Evolutionary conservation across 2,888 invertebrate genomes (phyloP).

Genomic region (Autographa gamma): DNA sequence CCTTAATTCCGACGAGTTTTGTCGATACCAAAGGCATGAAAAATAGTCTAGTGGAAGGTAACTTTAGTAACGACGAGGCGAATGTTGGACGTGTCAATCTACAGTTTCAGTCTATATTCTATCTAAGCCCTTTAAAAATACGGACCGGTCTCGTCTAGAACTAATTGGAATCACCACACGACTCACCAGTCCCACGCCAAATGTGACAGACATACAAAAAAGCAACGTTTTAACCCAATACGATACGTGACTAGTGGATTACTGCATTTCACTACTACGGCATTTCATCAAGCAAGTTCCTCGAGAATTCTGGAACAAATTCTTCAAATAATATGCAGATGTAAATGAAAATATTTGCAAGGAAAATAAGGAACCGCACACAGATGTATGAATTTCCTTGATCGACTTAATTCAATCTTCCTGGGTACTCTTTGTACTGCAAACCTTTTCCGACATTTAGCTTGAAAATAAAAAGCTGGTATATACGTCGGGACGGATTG

Average conservation of each 20-base stretch:
- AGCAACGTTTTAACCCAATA: conserved; percentile 11
- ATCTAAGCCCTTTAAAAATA: not conserved
- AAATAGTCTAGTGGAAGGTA: not conserved
- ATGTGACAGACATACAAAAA: conserved; percentile 6
- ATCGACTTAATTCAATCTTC: conserved; percentile 57
- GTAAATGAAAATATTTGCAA: conserved; percentile 59
- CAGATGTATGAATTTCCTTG: conserved; percentile 50
- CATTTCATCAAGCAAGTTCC: conserved; percentile 46
- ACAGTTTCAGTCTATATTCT: not conserved
- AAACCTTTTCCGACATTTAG: conserved; percentile 72
- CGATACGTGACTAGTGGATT: conserved; percentile 20
- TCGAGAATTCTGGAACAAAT: conserved; percentile 47
- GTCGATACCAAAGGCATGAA: not conserved
- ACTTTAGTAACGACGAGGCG: not conserved
- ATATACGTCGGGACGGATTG: conserved; percentile 75
- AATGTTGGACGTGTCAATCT: not conserved
- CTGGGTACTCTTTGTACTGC: conserved; percentile 61
- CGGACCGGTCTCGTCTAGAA: not conserved
- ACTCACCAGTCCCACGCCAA: not conserved
- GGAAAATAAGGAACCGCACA: conserved; percentile 41
- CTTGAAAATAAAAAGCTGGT: conserved; percentile 75
- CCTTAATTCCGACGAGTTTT: too few species aligned
- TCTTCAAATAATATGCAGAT: conserved; percentile 53
- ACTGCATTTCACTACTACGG: too few species aligned
- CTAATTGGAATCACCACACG: not conserved